Conservation (phyloP, 2,113 vertebrate genomes). For the Erythrolamprus reginae region DNA sequence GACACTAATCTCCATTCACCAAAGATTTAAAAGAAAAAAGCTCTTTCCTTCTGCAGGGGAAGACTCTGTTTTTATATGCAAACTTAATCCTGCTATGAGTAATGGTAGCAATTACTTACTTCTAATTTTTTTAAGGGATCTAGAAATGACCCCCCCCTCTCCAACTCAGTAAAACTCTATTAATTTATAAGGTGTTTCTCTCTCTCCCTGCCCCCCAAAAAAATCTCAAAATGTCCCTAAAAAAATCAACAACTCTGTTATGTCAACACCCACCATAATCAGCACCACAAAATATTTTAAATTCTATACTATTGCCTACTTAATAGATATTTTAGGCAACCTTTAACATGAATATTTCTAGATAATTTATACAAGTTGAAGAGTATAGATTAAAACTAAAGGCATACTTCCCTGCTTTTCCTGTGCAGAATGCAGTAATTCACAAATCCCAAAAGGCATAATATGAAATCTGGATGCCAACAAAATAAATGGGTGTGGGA, state of each 20-base stretch:
- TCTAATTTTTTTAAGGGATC: slow-evolving; percentile 43
- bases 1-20: slow-evolving; percentile 63
- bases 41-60: slow-evolving; percentile 37
- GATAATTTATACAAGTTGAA: neutral
- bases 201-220: neutral
- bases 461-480: neutral
- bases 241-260: neutral
- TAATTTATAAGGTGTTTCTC: neutral
- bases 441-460: neutral
- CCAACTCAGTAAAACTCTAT: slow-evolving; percentile 38
- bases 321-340: neutral
- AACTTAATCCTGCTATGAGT: slow-evolving; percentile 53
- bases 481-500: neutral
- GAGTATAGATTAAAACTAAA: neutral
- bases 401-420: neutral
- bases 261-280: neutral
- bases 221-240: neutral
- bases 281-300: neutral
- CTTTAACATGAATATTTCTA: neutral
- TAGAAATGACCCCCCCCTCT: slow-evolving; percentile 52
- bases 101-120: slow-evolving; percentile 37
- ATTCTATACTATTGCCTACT: neutral
- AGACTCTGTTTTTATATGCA: slow-evolving; percentile 62
- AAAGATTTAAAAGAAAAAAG: slow-evolving; percentile 13
- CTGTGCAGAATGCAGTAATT: neutral